These are phyloP conservation scores for Crypturellus undulatus DNA, from an alignment of 2,113 vertebrate species.

Conservation along the genomic window DNA sequence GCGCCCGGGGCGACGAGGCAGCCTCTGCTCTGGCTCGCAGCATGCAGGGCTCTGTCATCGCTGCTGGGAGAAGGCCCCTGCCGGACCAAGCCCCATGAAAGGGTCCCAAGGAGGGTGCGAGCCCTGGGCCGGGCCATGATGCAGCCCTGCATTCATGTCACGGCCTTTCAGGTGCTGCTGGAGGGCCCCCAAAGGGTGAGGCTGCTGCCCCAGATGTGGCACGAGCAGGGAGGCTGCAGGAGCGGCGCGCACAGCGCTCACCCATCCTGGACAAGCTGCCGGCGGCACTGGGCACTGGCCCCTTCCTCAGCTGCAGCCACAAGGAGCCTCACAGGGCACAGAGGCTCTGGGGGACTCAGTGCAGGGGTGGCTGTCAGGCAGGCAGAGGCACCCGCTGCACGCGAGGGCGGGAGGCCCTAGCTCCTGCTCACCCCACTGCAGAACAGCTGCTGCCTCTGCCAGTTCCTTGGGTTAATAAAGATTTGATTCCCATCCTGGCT, in stretches of 20 bases:
- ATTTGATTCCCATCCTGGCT: neutral
- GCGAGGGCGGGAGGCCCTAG: neutral
- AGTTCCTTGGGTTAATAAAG: neutral
- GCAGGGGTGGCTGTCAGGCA: too few relatives aligned
- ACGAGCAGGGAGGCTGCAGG: neutral
- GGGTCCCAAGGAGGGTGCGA: fast-evolving
- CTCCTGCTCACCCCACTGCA: neutral
- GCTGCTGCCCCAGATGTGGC: neutral
- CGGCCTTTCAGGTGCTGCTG: neutral
- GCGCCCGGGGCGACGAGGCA: fast-evolving
- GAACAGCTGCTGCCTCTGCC: neutral
- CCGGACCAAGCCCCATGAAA: neutral
- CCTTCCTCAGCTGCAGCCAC: fast-evolving
- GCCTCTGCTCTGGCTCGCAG: too few relatives aligned
- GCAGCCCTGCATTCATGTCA: too few relatives aligned
- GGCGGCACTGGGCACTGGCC: neutral
- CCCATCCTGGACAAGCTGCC: neutral
- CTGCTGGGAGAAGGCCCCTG: too few relatives aligned
- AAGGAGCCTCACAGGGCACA: neutral
- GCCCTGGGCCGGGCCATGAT: neutral
- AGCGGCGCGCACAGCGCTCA: neutral
- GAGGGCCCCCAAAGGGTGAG: neutral
- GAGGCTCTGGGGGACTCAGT: fast-evolving
- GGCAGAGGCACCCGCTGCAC: neutral
- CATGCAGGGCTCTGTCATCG: neutral